Base-by-base conservation (phyloP, 2,113 vertebrate genomes). In the Coptodon bakossiorum region DNA sequence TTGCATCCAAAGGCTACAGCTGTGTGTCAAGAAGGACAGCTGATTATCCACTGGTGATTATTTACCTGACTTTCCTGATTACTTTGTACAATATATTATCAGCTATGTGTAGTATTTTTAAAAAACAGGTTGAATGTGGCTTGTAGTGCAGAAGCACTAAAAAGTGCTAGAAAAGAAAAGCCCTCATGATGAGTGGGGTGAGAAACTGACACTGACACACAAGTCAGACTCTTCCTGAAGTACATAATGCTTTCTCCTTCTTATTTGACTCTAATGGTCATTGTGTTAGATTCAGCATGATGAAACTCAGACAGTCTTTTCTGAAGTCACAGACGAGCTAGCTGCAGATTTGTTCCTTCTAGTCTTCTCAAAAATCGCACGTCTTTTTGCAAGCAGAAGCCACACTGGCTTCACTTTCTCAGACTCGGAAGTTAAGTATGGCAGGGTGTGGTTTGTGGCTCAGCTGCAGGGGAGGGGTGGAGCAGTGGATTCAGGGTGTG, bases 1-100 rank as follows among this genome's bases (percentile, higher is more conserved):
- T 78, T 34, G 73, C 45, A 78, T 50, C 10, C 73, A 52, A 78
- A 78, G 73, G 27, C 73, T 31, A 12, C 45, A 52, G 73, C 73
- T 31, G 71, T 50, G 71, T 78, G 43, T 29, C 24, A 31, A 48
- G 71, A 76, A 48, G 45, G 43, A 50, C 9, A 31, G 71, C 43
- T 76, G 71, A 76, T 76, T 10, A 4, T 22, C 16, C 24, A 29
- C 16, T 76, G 43, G 27, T 31, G 13, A 29, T 50, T 50, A 29
- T 48, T 50, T 76, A 48, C 24, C 24, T 19, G 43, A 31, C 24
- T 78, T 31, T 78, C 71, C 43, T 78, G 24, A 11, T 48, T 12
- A 31, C 43, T 19, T 76, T 29, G 40, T 48, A 11, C 24, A 17
- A 76, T 48, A 48, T 76, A 76, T 45, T 16, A 14, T 76, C 40